Percentiles rank a stretch among this genome's conserved stretches.
phyloP scores from a whole-genome alignment of 2,888 invertebrate species.

The Catocala fraxini region DNA sequence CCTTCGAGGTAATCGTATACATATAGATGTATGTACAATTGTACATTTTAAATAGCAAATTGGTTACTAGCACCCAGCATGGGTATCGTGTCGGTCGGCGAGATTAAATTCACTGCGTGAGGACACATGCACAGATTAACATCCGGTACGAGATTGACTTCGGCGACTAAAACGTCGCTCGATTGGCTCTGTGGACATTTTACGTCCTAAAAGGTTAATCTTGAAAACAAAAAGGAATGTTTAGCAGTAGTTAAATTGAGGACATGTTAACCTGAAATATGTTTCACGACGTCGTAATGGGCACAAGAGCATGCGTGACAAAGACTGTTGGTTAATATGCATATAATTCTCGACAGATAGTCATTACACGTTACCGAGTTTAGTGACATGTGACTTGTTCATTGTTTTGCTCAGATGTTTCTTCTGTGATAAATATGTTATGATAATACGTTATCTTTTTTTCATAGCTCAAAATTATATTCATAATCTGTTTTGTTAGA shows the following conservation, averaged over 20 bases:
- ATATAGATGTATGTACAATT: conserved; percentile 27
- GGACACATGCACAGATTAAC: conserved; percentile 60
- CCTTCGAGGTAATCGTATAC: conserved; percentile 1
- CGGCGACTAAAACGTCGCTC: conserved; percentile 33
- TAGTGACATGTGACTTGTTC: too few relatives aligned
- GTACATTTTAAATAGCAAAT: conserved; percentile 47
- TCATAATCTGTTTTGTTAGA: too few relatives aligned
- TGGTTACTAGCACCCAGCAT: conserved; percentile 41
- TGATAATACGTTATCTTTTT: too few relatives aligned
- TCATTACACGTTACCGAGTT: not conserved
- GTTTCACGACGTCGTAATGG: not conserved
- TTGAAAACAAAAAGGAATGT: not conserved
- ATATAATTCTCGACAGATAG: conserved; percentile 3
- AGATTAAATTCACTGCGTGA: conserved; percentile 61
- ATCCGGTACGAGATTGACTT: conserved; percentile 60
- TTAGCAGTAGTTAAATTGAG: not conserved
- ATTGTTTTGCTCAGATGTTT: not conserved
- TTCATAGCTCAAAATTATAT: too few relatives aligned
- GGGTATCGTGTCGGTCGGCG: conserved; percentile 37
- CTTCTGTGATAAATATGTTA: too few relatives aligned
- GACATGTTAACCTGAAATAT: not conserved
- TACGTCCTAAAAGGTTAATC: not conserved
- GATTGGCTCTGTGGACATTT: conserved; percentile 5
- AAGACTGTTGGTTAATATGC: not conserved
- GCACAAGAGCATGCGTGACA: conserved; percentile 4